Evolutionary conservation across 2,888 invertebrate genomes (phyloP).

Genomic region (Xanthorhoe spadicearia): DNA sequence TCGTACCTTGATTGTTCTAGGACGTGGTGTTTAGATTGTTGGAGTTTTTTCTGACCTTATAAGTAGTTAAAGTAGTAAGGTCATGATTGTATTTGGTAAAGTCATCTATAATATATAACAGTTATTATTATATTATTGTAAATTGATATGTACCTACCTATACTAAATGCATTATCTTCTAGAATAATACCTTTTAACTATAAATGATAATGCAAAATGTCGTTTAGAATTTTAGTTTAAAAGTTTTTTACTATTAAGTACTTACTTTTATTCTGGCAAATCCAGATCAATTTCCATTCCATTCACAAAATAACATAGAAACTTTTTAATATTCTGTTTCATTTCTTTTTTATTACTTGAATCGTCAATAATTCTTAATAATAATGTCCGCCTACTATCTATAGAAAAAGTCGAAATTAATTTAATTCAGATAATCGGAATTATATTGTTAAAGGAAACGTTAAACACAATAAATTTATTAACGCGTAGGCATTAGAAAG

Average conservation of each 20-base stretch:
- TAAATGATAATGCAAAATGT: too few relatives aligned
- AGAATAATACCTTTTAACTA: too few relatives aligned
- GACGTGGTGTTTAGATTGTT: constrained; percentile 1
- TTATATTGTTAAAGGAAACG: constrained; percentile 32
- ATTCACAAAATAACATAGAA: too few relatives aligned
- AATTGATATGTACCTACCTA: too few relatives aligned
- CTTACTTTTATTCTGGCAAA: too few relatives aligned
- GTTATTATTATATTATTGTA: too few relatives aligned
- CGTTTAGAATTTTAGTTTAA: too few relatives aligned
- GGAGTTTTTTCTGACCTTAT: neutral
- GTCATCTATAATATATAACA: too few relatives aligned
- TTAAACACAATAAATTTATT: constrained; percentile 34
- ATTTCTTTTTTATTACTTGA: neutral
- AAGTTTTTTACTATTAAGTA: too few relatives aligned
- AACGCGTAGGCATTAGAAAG: constrained; percentile 45
- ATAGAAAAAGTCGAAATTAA: neutral
- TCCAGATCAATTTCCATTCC: too few relatives aligned
- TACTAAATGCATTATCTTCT: too few relatives aligned
- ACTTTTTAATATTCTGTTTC: neutral
- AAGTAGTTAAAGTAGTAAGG: neutral
- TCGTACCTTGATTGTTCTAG: constrained; percentile 10
- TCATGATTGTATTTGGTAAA: too few relatives aligned
- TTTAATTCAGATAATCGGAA: constrained; percentile 19
- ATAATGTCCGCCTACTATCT: neutral
- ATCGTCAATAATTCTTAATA: neutral